phyloP scores from a whole-genome alignment of 2,113 vertebrate species.

The Piprites chloris region DNA sequence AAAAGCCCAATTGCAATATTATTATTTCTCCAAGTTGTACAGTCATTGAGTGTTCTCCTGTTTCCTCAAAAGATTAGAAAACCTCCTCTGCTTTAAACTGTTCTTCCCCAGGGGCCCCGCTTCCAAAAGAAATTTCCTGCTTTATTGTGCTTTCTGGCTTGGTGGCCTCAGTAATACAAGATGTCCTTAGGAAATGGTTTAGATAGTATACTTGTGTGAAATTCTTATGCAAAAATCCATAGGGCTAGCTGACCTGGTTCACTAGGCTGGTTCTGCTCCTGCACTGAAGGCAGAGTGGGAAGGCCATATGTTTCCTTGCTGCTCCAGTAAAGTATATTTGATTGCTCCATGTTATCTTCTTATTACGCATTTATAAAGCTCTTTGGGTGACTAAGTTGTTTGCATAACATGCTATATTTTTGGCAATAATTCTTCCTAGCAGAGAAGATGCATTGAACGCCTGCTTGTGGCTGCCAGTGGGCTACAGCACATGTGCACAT shows the following conservation, averaged over 20 bases:
- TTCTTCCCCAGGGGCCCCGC: fast-evolving
- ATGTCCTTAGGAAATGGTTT: slow-evolving; percentile 42
- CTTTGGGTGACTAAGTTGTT: not conserved
- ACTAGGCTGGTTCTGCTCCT: not conserved
- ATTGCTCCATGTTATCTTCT: not conserved
- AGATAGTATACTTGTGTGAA: slow-evolving; percentile 21
- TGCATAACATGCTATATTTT: not conserved
- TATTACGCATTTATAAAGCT: not conserved
- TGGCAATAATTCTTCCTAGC: not conserved
- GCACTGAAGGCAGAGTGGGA: not conserved
- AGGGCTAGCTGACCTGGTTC: not conserved
- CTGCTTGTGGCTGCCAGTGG: not conserved
- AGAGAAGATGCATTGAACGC: not conserved
- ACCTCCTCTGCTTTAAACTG: not conserved
- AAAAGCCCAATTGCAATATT: not conserved
- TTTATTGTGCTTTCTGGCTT: slow-evolving; percentile 52
- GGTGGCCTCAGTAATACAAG: slow-evolving; percentile 38
- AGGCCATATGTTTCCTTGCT: not conserved
- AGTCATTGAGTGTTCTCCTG: not conserved
- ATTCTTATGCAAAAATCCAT: slow-evolving; percentile 35
- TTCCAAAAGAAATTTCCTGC: not conserved
- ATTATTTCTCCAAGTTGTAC: slow-evolving; percentile 25
- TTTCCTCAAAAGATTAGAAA: slow-evolving; percentile 2
- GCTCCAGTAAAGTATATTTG: not conserved
- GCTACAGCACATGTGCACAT: not conserved